These are phyloP conservation scores for Corythucha ciliata DNA, from an alignment of 2,888 invertebrate genomes.

Conservation along the genomic window DNA sequence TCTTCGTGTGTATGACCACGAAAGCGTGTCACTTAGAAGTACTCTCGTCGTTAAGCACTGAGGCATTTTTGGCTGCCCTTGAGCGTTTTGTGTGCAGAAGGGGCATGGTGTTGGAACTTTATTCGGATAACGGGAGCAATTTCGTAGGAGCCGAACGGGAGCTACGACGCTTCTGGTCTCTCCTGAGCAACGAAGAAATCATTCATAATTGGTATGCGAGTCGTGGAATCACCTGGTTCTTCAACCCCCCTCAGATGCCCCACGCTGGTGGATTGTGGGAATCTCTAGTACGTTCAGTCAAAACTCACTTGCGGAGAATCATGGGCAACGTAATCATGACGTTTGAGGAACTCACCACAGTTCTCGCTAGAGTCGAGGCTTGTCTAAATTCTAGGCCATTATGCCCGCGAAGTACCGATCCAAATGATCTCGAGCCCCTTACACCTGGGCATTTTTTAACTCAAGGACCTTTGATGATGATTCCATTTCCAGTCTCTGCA, in stretches of 20 bases:
- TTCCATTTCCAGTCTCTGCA: background rate
- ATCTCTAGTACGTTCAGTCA: no score
- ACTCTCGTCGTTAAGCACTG: background rate
- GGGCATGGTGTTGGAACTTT: background rate
- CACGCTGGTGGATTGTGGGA: background rate
- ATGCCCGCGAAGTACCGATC: background rate
- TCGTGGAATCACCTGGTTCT: background rate
- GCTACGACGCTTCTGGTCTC: background rate
- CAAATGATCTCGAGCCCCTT: background rate
- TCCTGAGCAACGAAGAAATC: background rate
- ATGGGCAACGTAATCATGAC: background rate
- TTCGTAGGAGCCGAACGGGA: background rate
- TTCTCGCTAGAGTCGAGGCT: background rate
- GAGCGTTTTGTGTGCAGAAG: background rate
- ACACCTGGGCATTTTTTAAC: background rate
- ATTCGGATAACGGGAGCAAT: background rate
- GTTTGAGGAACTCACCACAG: background rate
- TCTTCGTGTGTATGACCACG: background rate
- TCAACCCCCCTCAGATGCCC: background rate
- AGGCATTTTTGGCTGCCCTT: background rate
- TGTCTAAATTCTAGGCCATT: background rate
- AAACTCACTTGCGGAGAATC: background rate
- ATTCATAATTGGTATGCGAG: background rate
- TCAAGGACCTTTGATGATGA: background rate
- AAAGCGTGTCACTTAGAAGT: background rate